phyloP scores from a whole-genome alignment of 2,113 vertebrate species.

The Leiothrix lutea region DNA sequence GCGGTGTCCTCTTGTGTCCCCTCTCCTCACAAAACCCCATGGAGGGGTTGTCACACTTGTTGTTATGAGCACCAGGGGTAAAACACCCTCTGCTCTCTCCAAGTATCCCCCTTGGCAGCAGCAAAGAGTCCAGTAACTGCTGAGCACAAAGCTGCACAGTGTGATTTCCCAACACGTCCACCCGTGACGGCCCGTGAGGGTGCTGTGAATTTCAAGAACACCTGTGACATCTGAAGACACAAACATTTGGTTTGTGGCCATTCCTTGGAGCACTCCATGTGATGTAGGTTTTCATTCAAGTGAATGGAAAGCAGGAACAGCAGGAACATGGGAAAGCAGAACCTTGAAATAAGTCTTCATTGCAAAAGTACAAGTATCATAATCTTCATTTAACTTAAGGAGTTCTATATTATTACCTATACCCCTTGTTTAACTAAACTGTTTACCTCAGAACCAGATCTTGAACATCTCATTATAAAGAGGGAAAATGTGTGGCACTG shows the following conservation, averaged over 20 bases:
- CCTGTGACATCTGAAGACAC: rapidly evolving
- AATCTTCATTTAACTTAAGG: background rate
- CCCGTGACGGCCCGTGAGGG: rapidly evolving
- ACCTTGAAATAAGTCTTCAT: background rate
- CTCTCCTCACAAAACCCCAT: constrained; percentile 74
- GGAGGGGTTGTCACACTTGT: constrained; percentile 80
- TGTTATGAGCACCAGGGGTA: constrained; percentile 82
- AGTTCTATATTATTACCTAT: background rate
- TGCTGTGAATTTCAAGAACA: rapidly evolving
- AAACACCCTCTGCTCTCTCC: background rate
- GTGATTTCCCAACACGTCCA: rapidly evolving
- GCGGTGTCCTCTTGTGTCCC: background rate
- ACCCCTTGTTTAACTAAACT: background rate
- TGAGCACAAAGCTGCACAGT: rapidly evolving
- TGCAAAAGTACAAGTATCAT: background rate
- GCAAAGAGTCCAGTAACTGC: rapidly evolving
- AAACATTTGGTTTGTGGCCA: rapidly evolving
- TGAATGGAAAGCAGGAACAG: background rate
- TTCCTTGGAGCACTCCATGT: background rate
- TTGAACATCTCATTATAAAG: background rate
- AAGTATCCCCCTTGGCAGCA: rapidly evolving
- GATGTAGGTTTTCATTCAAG: background rate
- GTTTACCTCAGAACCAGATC: background rate
- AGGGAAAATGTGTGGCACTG: rapidly evolving
- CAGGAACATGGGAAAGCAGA: background rate